Evolutionary conservation across 2,797 vertebrate genomes (phyloP).

Genomic region (Pipistrellus kuhlii): DNA sequence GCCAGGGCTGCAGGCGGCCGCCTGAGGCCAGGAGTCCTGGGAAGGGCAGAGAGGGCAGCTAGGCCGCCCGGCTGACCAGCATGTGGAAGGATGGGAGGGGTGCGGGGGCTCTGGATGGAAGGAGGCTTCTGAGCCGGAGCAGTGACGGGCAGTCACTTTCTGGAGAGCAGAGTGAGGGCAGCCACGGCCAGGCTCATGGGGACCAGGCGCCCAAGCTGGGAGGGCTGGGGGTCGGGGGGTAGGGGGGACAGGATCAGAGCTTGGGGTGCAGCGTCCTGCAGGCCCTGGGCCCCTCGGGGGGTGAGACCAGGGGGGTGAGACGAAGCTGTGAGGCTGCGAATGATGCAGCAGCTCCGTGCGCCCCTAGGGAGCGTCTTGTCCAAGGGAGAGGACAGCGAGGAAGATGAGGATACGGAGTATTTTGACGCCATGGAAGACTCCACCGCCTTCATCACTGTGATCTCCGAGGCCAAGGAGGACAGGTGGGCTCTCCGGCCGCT

Average conservation of each 20-base stretch:
- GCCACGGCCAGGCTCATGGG: too few species aligned
- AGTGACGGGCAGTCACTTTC: not conserved
- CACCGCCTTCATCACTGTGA: constrained; percentile 98
- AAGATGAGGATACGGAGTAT: constrained; percentile 99
- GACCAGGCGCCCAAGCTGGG: not conserved
- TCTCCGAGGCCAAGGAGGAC: constrained; percentile 93
- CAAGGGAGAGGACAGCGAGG: constrained; percentile 98
- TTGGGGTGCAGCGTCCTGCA: too few species aligned
- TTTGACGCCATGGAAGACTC: constrained; percentile 99
- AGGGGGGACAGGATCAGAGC: fast-evolving
- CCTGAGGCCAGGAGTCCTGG: not conserved
- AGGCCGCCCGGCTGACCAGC: not conserved
- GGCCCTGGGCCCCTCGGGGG: not conserved
- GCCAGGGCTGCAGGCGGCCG: not conserved
- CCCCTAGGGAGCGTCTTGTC: constrained; percentile 73
- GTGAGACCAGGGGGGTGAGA: not conserved
- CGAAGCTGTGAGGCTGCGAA: not conserved
- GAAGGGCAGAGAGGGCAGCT: not conserved
- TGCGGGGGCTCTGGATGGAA: not conserved
- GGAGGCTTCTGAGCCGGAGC: not conserved
- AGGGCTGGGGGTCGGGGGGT: fast-evolving
- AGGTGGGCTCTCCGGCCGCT: constrained; percentile 87
- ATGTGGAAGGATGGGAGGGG: too few species aligned
- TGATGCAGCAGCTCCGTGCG: not conserved
- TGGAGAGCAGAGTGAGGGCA: not conserved